A percentile compares a stretch with the other conserved stretches of the same genome.
Evolutionary conservation across 2,797 vertebrate genomes (phyloP).

Genomic region (Smutsia gigantea): DNA sequence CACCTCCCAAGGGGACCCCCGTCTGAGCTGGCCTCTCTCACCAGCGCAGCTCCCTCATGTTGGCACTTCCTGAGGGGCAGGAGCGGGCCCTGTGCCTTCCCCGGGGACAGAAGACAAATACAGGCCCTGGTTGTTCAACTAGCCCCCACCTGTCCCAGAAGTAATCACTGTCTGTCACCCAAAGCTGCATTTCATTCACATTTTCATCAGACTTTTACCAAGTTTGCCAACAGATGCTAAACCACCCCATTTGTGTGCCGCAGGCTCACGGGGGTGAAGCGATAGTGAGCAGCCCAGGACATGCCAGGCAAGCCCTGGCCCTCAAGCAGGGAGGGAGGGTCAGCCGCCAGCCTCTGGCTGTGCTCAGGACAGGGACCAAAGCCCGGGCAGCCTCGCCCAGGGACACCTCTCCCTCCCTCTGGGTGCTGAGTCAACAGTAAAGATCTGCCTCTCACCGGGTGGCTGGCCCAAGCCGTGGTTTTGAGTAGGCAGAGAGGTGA

Average conservation of each 20-base stretch:
- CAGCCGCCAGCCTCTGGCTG: neutral
- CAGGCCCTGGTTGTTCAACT: neutral
- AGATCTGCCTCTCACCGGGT: neutral
- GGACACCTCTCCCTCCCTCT: neutral
- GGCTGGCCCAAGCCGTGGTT: neutral
- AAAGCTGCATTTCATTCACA: accelerated
- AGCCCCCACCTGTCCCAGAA: neutral
- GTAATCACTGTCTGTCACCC: neutral
- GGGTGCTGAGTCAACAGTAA: neutral
- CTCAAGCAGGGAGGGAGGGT: neutral
- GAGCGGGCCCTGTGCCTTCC: neutral
- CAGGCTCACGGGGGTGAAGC: accelerated
- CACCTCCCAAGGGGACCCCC: no score
- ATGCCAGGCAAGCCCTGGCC: neutral
- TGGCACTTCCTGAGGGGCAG: neutral
- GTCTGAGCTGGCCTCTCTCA: neutral
- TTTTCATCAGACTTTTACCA: neutral
- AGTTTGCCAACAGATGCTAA: neutral
- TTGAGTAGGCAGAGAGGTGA: neutral
- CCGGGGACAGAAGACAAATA: neutral
- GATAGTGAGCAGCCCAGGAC: neutral
- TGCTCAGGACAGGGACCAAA: neutral
- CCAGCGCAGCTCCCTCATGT: accelerated
- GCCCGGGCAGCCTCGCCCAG: neutral
- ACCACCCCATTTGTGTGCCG: accelerated